Evolutionary conservation across 2,888 invertebrate genomes (phyloP).

Genomic region (Platerodrilus igneus): DNA sequence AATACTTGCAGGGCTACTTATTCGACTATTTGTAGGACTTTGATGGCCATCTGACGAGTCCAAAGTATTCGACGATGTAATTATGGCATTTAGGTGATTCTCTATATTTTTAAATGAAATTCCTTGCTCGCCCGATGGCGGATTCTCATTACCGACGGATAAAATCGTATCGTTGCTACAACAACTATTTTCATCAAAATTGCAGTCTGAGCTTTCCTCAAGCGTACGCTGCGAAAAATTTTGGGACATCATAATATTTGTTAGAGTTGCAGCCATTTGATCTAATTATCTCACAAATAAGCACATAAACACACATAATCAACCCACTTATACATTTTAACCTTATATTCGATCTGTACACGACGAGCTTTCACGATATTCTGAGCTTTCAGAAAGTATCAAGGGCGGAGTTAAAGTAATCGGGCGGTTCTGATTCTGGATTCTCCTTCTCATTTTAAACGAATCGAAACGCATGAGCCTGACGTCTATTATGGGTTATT

Average conservation of each 20-base stretch:
- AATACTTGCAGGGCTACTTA: slow-evolving; percentile 43
- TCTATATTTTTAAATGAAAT: slow-evolving; percentile 63
- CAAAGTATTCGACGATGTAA: slow-evolving; percentile 56
- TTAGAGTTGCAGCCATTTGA: slow-evolving; percentile 31
- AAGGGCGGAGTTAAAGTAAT: slow-evolving; percentile 39
- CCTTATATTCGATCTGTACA: slow-evolving; percentile 43
- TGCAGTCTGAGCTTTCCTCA: no score
- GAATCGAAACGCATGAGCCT: slow-evolving; percentile 39
- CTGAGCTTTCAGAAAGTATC: slow-evolving; percentile 37
- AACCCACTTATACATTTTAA: no score
- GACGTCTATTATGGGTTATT: slow-evolving; percentile 45
- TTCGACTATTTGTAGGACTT: slow-evolving; percentile 34
- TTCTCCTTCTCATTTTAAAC: slow-evolving; percentile 29
- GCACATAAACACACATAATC: no score
- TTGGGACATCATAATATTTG: slow-evolving; percentile 32
- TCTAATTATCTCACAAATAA: no score
- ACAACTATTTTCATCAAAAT: slow-evolving; percentile 59
- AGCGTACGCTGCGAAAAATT: no score
- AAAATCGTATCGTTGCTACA: slow-evolving; percentile 75
- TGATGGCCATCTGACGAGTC: slow-evolving; percentile 30
- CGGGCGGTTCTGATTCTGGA: slow-evolving; percentile 31
- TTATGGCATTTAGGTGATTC: slow-evolving; percentile 63
- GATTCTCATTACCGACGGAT: slow-evolving; percentile 75
- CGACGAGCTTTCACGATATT: slow-evolving; percentile 41
- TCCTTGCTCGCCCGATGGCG: slow-evolving; percentile 42